Base-by-base conservation (phyloP, 2,888 invertebrate genomes). In the Notocelia uddmanniana region DNA sequence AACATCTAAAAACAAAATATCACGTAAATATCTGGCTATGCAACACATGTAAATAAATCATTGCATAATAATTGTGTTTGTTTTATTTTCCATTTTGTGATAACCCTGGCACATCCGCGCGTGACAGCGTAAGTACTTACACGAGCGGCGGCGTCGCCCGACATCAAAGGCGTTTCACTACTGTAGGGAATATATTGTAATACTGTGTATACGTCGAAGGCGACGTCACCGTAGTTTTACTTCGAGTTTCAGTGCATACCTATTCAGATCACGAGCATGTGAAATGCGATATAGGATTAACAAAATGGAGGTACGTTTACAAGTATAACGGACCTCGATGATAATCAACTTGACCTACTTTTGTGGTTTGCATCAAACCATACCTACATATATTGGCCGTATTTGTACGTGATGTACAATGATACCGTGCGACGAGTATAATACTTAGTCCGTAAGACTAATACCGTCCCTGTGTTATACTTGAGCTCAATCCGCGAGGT, bases 401-500 rank as follows among this genome's bases (percentile, higher is more conserved):
- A 1, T 10, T 9, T 37, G 10, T 37, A 37, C 9, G 10, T 37
- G 34, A 37, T 37, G 34, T 37, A n/a, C n/a, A n/a, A n/a, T n/a
- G n/a, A n/a, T 13, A 1, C 0, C 26, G 5, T 41, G 5, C 13
- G 15, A 5, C 41, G 41, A 26, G 55, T 26, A 9, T 15, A 11
- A 26, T 26, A 26, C 26, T 13, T 52, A 13, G 52, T 52, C 52
- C 19, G 52, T 11, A 11, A 52, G 52, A 11, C 52, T 55, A 55
- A 26, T 55, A 55, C 55, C 55, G 8, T 15, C 23, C 55, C 26
- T 55, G 19, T 13, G 15, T 55, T 23, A 26, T 55, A 55, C 26
- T 21, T 55, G 26, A 55, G 55, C 26, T 55, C 55, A 55, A 55
- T 55, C 26, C 55, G 55, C 13, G 55, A 55, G 55, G 26, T 55